Conservation (phyloP, 2,113 vertebrate genomes). For the mouse (Mus musculus) region DNA sequence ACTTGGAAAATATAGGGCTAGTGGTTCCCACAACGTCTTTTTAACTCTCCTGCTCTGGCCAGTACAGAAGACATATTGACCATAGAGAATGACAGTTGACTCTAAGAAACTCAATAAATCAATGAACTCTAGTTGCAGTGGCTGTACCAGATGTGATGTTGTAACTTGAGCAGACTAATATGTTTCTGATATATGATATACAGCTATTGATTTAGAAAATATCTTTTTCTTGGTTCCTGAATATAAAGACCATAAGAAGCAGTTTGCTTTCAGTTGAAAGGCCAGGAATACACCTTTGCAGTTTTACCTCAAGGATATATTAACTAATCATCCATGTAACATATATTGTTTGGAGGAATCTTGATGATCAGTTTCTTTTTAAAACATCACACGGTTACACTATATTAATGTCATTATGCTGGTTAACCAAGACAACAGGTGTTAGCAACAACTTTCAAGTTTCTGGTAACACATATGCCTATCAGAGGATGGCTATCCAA, state of each 20-base stretch:
- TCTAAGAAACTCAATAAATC: not conserved
- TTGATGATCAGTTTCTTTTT: not conserved
- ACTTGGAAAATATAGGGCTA: too few relatives aligned
- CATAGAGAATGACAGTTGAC: not conserved
- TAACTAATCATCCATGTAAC: not conserved
- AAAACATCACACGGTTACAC: not conserved
- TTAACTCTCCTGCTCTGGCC: not conserved
- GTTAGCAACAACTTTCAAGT: not conserved
- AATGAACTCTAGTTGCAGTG: not conserved
- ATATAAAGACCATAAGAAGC: not conserved
- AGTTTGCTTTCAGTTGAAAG: not conserved
- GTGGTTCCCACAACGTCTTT: not conserved
- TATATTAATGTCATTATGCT: not conserved
- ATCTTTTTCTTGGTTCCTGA: not conserved
- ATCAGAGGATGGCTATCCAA: not conserved
- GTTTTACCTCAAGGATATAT: not conserved
- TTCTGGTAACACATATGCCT: not conserved
- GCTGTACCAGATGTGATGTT: not conserved
- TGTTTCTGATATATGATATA: not conserved
- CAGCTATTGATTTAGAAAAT: not conserved
- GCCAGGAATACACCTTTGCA: not conserved
- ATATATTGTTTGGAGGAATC: not conserved
- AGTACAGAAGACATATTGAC: not conserved
- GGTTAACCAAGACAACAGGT: not conserved
- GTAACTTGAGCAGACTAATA: not conserved